phyloP scores from a whole-genome alignment of 2,888 invertebrate genomes.

The Lepidocyrtoides sp. region DNA sequence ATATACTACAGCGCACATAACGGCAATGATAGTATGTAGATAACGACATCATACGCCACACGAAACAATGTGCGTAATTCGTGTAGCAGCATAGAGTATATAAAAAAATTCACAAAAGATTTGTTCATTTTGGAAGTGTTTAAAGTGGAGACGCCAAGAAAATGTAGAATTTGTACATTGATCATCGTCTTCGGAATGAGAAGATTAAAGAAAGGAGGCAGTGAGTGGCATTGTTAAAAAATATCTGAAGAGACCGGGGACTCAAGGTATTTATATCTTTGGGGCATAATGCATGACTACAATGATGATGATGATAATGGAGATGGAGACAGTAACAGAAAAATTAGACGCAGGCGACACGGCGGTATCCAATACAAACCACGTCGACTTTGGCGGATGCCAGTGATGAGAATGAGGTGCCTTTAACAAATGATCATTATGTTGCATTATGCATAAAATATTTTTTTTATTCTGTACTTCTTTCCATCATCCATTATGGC shows the following conservation, averaged over 20 bases:
- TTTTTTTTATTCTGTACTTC: background rate
- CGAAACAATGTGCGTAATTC: conserved; percentile 24
- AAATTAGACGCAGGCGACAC: conserved; percentile 5
- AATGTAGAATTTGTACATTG: background rate
- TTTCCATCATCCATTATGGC: conserved; percentile 1
- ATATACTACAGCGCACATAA: background rate
- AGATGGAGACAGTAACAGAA: background rate
- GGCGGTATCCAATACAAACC: background rate
- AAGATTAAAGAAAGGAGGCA: background rate
- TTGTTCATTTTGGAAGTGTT: background rate
- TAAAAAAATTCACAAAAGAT: background rate
- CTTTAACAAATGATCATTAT: conserved; percentile 18
- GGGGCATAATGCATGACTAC: conserved; percentile 27
- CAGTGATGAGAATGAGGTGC: conserved; percentile 10
- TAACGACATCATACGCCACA: background rate
- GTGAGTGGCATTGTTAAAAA: too few relatives aligned
- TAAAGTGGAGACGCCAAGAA: background rate
- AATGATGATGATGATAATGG: conserved; percentile 10
- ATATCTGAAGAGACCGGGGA: background rate
- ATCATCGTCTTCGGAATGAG: background rate
- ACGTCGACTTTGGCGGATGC: conserved; percentile 35
- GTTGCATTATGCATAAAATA: background rate
- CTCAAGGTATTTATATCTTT: conserved; percentile 36
- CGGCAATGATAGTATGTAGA: background rate
- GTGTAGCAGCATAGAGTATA: background rate